phyloP scores from a whole-genome alignment of 2,888 invertebrate species.

The Folsomia manolachei region DNA sequence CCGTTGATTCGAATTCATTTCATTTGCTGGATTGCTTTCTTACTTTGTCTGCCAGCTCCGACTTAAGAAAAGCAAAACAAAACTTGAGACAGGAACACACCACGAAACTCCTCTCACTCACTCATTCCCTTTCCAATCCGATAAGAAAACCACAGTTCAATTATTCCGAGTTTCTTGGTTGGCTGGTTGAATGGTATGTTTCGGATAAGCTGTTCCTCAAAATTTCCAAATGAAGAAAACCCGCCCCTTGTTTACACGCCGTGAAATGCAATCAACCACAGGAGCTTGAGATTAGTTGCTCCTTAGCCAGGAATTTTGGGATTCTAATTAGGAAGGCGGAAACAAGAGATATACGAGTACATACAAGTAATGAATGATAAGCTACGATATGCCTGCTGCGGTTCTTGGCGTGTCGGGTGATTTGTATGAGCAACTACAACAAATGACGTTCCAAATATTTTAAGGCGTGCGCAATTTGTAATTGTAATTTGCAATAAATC shows the following conservation, averaged over 20 bases:
- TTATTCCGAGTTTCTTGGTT: too few relatives aligned
- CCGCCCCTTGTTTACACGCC: background rate
- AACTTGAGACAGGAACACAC: background rate
- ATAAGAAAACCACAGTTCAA: constrained; percentile 13
- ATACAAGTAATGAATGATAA: too few relatives aligned
- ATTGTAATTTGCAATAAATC: background rate
- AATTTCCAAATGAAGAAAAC: background rate
- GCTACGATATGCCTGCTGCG: background rate
- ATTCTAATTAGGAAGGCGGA: constrained; percentile 1
- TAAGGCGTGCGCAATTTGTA: background rate
- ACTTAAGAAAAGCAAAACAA: background rate
- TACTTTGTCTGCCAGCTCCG: too few relatives aligned
- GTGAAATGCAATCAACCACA: constrained; percentile 5
- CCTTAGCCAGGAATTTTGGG: constrained; percentile 2
- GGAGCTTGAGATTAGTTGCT: constrained; percentile 3
- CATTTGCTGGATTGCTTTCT: background rate
- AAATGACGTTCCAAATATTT: background rate
- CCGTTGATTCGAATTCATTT: background rate
- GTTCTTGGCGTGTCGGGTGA: constrained; percentile 3
- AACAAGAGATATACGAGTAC: too few relatives aligned
- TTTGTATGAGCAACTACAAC: background rate
- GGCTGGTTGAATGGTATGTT: too few relatives aligned
- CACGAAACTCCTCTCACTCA: background rate
- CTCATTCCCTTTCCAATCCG: background rate
- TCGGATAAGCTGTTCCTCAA: background rate